phyloP scores from a whole-genome alignment of 64 coral and sea anemone genomes.

The Pachyseris speciosa region DNA sequence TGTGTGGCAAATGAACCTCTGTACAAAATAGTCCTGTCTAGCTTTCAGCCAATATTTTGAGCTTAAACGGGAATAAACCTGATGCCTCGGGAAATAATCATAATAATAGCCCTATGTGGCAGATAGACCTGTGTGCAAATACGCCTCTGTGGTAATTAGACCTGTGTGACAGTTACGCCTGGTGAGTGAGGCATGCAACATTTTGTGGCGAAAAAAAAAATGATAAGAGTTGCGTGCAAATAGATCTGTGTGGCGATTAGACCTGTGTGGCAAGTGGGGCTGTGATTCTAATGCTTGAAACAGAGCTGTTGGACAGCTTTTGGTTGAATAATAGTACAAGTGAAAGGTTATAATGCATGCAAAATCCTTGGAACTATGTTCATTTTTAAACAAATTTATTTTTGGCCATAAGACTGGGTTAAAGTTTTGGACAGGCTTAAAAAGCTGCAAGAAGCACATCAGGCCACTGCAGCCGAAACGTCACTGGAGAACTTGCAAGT shows the following conservation, averaged over 20 bases:
- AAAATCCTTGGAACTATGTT: neutral
- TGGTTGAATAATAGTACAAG: neutral
- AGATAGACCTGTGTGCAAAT: neutral
- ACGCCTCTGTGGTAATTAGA: neutral
- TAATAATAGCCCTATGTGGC: neutral
- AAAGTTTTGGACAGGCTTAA: slow-evolving; percentile 7
- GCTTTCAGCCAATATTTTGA: neutral
- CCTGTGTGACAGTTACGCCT: neutral
- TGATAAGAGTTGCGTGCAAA: too few species aligned
- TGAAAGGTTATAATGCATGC: neutral
- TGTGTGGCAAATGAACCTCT: neutral
- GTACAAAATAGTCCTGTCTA: neutral
- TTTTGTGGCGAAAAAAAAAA: too few species aligned
- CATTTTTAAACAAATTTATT: neutral
- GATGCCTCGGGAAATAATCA: neutral
- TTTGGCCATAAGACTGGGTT: slow-evolving; percentile 10
- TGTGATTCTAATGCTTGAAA: neutral
- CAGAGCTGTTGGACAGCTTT: neutral
- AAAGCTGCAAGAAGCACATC: slow-evolving; percentile 35
- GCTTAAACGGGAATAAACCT: neutral
- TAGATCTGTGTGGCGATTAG: too few species aligned
- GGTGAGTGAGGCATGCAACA: neutral
- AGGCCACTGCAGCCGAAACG: slow-evolving; percentile 14
- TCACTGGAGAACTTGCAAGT: slow-evolving; percentile 1
- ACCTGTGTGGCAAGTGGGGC: too few species aligned